phyloP scores from a whole-genome alignment of 64 coral and sea anemone genomes.

The Orbicella faveolata region DNA sequence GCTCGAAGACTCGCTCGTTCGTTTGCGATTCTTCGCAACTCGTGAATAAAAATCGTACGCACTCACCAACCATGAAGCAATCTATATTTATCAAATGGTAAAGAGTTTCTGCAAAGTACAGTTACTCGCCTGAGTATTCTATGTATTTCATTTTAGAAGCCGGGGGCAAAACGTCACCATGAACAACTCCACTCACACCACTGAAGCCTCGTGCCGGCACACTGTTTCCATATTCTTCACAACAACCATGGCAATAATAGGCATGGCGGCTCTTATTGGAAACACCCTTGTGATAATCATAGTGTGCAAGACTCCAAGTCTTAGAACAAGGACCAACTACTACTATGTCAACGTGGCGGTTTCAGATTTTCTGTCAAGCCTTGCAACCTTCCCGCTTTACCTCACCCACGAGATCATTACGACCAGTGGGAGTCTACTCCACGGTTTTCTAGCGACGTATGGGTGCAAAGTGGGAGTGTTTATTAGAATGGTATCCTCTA shows the following conservation, averaged over 20 bases:
- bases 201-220: not conserved
- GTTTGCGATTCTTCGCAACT: no score
- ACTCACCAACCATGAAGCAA: no score
- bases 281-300: not conserved
- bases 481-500: not conserved
- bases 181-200: not conserved
- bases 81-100: no score
- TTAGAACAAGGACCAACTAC: slow-evolving; percentile 22
- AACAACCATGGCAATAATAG: not conserved
- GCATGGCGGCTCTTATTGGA: not conserved
- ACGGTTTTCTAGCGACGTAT: not conserved
- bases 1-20: no score
- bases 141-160: no score
- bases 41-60: no score
- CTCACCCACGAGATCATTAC: not conserved
- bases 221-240: not conserved
- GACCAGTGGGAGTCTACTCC: not conserved
- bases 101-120: no score
- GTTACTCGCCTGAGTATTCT: no score
- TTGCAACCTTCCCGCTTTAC: not conserved
- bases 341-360: slow-evolving; percentile 31
- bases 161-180: not conserved
- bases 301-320: not conserved
- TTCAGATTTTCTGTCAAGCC: not conserved
- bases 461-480: not conserved